Conservation (phyloP, 1,140 invertebrate species). For the Drosophila punjabiensis region DNA sequence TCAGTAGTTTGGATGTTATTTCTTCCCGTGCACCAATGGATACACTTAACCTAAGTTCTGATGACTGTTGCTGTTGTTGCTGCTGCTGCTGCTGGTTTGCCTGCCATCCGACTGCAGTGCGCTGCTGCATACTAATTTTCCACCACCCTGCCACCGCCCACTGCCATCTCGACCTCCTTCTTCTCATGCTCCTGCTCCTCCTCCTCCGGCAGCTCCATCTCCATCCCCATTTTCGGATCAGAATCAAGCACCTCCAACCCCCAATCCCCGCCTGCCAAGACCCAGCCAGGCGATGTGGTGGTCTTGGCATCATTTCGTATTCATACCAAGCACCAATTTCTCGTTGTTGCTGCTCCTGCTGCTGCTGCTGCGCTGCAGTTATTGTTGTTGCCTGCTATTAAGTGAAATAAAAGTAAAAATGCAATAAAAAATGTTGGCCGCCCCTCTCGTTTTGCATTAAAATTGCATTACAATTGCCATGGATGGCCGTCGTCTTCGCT, state of each 20-base stretch:
- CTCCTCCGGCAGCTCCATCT: constrained; percentile 1
- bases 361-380: constrained; percentile 50
- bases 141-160: constrained; percentile 21
- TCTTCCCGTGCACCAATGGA: not conserved
- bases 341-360: constrained; percentile 49
- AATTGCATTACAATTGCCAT: constrained; percentile 84
- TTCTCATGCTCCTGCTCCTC: not conserved
- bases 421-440: constrained; percentile 79
- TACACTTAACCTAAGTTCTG: constrained; percentile 58
- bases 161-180: constrained; percentile 1
- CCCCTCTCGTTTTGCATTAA: constrained; percentile 81
- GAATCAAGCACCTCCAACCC: not conserved
- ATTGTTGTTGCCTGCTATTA: constrained; percentile 75
- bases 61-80: constrained; percentile 11
- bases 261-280: not conserved
- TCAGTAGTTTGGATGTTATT: no score
- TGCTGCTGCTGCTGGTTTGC: constrained; percentile 20
- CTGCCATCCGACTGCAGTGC: constrained; percentile 57
- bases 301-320: constrained; percentile 80
- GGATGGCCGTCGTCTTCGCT: constrained; percentile 50
- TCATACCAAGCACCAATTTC: constrained; percentile 85
- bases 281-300: constrained; percentile 64
- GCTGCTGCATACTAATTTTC: constrained; percentile 76
- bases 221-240: constrained; percentile 22
- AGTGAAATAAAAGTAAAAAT: constrained; percentile 82